Conservation (phyloP, 30 jellyfish, hydroid and myxozoan genomes). For the Pelagia noctiluca region DNA sequence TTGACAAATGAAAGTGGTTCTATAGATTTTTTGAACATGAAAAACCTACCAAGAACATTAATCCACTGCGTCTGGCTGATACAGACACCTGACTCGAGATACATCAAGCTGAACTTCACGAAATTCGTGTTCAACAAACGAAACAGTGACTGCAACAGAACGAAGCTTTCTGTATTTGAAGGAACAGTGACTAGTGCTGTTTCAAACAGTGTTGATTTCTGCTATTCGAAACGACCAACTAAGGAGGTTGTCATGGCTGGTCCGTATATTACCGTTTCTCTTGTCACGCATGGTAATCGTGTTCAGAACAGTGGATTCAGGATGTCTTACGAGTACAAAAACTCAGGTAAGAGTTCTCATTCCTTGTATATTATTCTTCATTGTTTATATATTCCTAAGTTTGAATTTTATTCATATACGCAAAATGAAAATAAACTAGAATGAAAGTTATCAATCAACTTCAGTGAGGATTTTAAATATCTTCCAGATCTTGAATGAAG, state of each 20-base stretch:
- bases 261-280: constrained; percentile 41
- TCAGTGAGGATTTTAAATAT: too few relatives aligned
- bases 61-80: constrained; percentile 49
- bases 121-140: background rate
- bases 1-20: background rate
- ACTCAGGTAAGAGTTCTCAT: constrained; percentile 49
- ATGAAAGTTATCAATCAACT: too few relatives aligned
- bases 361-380: too few relatives aligned
- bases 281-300: constrained; percentile 14
- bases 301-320: constrained; percentile 40
- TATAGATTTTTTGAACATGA: constrained; percentile 1
- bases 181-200: constrained; percentile 9
- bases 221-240: constrained; percentile 8
- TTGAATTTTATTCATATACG: too few relatives aligned
- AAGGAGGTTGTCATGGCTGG: constrained; percentile 34
- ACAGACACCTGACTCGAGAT: constrained; percentile 26
- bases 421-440: too few relatives aligned
- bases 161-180: background rate
- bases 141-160: background rate
- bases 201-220: constrained; percentile 2
- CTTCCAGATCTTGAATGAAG: too few relatives aligned
- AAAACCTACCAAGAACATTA: background rate
- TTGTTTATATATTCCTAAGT: too few relatives aligned
- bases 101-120: constrained; percentile 29
- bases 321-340: constrained; percentile 30